These are phyloP conservation scores for Recurvirostra avosetta DNA, from an alignment of 2,113 vertebrate species.

Conservation along the genomic window DNA sequence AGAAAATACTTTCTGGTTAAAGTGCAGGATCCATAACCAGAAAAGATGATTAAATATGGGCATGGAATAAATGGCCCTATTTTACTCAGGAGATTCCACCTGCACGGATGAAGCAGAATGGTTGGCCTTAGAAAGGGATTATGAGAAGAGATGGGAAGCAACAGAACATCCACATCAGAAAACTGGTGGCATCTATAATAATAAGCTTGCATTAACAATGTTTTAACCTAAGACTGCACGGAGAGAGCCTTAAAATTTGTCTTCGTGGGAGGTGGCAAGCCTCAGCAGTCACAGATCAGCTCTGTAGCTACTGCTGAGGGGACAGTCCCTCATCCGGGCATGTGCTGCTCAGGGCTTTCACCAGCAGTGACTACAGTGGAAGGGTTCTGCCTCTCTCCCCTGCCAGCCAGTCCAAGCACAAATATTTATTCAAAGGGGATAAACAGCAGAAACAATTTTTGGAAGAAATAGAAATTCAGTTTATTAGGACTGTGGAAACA, in stretches of 20 bases:
- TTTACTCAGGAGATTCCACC: neutral
- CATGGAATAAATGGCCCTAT: neutral
- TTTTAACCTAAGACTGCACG: neutral
- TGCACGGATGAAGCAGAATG: neutral
- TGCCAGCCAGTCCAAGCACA: neutral
- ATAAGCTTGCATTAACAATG: neutral
- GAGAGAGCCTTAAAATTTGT: neutral
- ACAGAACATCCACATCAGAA: neutral
- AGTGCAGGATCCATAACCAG: neutral
- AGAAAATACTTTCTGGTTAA: neutral
- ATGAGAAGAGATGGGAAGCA: neutral
- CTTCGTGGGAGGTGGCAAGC: neutral
- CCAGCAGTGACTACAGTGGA: neutral
- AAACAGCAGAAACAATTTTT: conserved; percentile 1
- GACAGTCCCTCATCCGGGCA: neutral
- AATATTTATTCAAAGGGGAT: conserved; percentile 30
- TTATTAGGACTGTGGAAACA: neutral
- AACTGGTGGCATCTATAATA: neutral
- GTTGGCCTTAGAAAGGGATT: neutral
- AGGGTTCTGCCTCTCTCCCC: neutral
- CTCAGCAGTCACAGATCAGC: neutral
- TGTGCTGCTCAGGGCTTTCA: neutral
- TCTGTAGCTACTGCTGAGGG: neutral
- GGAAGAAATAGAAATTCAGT: neutral
- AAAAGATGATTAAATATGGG: neutral